Evolutionary conservation across 2,113 vertebrate genomes (phyloP).

Genomic region (Xiphophorus maculatus): DNA sequence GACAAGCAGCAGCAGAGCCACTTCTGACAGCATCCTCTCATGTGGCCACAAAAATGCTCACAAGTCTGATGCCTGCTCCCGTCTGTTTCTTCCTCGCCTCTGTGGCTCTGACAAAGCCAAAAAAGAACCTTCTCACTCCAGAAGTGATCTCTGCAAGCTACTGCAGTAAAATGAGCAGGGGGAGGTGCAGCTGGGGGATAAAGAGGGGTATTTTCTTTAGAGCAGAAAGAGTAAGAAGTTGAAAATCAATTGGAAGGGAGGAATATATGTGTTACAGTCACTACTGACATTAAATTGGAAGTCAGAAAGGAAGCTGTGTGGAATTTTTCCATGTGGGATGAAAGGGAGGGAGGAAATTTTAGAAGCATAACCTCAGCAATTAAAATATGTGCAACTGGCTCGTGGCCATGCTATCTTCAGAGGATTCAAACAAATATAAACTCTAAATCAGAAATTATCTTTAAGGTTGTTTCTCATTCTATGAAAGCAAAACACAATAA

Average conservation of each 20-base stretch:
- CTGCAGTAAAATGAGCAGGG: constrained; percentile 89
- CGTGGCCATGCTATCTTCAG: constrained; percentile 13
- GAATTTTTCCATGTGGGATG: constrained; percentile 49
- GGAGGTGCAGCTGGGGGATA: constrained; percentile 65
- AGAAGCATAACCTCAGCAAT: neutral
- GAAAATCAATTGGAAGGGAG: constrained; percentile 65
- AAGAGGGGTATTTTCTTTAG: constrained; percentile 46
- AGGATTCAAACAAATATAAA: constrained; percentile 15
- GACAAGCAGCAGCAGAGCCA: constrained; percentile 79
- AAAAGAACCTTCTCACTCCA: constrained; percentile 49
- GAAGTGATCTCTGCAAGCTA: constrained; percentile 79
- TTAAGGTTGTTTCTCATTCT: neutral
- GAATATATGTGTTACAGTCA: constrained; percentile 44
- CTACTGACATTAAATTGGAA: constrained; percentile 61
- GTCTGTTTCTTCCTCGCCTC: constrained; percentile 61
- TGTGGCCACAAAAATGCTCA: constrained; percentile 72
- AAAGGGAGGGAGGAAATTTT: constrained; percentile 45
- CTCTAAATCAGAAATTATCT: neutral
- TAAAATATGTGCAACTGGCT: constrained; percentile 12
- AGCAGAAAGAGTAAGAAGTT: constrained; percentile 50
- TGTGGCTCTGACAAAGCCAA: constrained; percentile 59
- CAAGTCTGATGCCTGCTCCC: constrained; percentile 55
- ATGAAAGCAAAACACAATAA: neutral
- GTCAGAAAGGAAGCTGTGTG: constrained; percentile 50
- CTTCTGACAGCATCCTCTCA: constrained; percentile 76